Base-by-base conservation (phyloP, 2,113 vertebrate genomes). In the Albula goreensis region DNA sequence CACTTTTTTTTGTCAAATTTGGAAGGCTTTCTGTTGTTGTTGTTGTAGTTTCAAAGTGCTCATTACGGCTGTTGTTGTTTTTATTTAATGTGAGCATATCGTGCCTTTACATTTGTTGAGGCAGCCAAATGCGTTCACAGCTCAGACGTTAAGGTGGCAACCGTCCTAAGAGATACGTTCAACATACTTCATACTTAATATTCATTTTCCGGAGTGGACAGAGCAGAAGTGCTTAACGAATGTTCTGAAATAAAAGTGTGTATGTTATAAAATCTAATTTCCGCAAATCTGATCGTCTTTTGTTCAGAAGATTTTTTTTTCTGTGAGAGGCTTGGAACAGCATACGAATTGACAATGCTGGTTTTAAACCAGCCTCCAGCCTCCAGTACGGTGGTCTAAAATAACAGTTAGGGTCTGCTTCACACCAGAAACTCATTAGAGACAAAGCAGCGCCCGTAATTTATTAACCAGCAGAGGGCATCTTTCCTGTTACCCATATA, bases 401-500 rank as follows among this genome's bases (percentile, higher is more conserved):
- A 85, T 52, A 56, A 51, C 31, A 50, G 10, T 78, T 11, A 49
- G 41, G 31, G 17, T 41, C 50, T 82, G 17, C 31, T 12, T 19
- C n/a, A 0, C 15, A 50, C 7, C 8, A 12, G 8, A 53, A 9
- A 10, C 8, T 52, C 56, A 85, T 22, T 6, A 11, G 51, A 53
- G 48, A 78, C 66, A 85, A 53, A 56, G 50, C 52, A 31, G 25
- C 49, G 9, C 31, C 15, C 53, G 10, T 51, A 48, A 13, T 19
- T 57, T 79, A 10, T 11, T 31, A 13, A 80, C 85, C 85, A 66
- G 49, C 31, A 85, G 85, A 66, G 85, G 85, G 85, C 85, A 50
- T 41, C 53, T 50, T 51, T 80, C 80, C 22, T 53, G 12, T 49
- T 81, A 5, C 22, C 9, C 8, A 41, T 85, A 41, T 41, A 1